Conservation (phyloP, 2,113 vertebrate genomes). For the Phalacrocorax aristotelis region DNA sequence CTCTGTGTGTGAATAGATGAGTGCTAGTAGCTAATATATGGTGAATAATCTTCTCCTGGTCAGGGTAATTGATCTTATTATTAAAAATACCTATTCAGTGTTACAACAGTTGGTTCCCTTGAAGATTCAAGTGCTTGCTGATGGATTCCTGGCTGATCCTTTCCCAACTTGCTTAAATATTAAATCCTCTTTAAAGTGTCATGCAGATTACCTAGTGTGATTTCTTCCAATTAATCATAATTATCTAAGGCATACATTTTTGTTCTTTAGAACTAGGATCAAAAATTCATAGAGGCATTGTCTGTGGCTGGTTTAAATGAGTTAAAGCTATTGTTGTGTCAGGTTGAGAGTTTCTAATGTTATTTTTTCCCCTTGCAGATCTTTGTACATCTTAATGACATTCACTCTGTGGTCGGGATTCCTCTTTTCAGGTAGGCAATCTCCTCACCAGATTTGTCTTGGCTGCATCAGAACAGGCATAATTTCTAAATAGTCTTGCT, state of each 20-base stretch:
- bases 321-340: neutral
- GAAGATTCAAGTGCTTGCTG: neutral
- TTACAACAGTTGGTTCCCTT: neutral
- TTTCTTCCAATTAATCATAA: neutral
- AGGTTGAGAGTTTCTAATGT: neutral
- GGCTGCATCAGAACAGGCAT: neutral
- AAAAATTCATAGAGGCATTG: neutral
- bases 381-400: conserved; percentile 85
- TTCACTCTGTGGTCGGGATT: conserved; percentile 85
- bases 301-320: neutral
- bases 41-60: neutral
- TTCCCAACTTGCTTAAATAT: neutral
- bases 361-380: conserved; percentile 72
- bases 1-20: neutral
- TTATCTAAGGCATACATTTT: neutral
- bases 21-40: neutral
- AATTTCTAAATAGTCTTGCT: neutral
- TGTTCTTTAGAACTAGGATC: neutral
- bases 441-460: neutral
- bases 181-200: neutral
- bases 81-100: neutral
- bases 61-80: neutral
- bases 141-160: neutral
- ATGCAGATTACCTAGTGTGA: neutral
- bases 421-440: conserved; percentile 84